Percentiles rank a stretch among this genome's conserved stretches.
Conservation (phyloP, 2,888 invertebrate genomes). For the Glomeris marginata region DNA sequence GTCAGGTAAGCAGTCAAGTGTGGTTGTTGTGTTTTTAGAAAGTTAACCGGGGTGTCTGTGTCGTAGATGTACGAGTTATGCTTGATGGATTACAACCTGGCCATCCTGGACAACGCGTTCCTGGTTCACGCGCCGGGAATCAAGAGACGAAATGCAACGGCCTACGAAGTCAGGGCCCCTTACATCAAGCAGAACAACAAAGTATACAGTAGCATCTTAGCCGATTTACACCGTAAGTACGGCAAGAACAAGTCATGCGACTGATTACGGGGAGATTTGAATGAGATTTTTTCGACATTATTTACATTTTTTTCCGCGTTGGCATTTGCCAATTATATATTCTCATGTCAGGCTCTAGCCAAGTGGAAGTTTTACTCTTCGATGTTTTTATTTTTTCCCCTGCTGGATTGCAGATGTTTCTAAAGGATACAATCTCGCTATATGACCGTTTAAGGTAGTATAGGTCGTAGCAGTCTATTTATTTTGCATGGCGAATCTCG, state of each 20-base stretch:
- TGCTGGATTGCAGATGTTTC: no score
- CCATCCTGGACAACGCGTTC: conserved; percentile 56
- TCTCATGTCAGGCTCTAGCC: not conserved
- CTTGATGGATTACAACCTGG: conserved; percentile 51
- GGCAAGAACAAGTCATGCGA: conserved; percentile 10
- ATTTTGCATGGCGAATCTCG: no score
- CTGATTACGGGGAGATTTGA: conserved; percentile 2
- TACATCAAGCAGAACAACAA: conserved; percentile 10
- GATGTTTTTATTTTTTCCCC: no score
- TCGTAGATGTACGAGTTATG: conserved; percentile 60
- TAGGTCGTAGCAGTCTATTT: no score
- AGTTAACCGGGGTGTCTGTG: not conserved
- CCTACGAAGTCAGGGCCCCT: not conserved
- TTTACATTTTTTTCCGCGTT: not conserved
- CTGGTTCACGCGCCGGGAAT: conserved; percentile 53
- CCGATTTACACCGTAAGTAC: conserved; percentile 8
- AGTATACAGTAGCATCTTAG: conserved; percentile 9
- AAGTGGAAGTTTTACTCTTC: no score
- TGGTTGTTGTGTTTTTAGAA: no score
- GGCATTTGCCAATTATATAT: not conserved
- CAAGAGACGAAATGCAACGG: conserved; percentile 26
- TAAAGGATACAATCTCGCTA: no score
- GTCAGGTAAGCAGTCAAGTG: conserved; percentile 15
- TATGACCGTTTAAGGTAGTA: no score
- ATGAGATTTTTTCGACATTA: not conserved